These are phyloP conservation scores for Thymelicus sylvestris DNA, from an alignment of 2,888 invertebrate species.

Conservation along the genomic window DNA sequence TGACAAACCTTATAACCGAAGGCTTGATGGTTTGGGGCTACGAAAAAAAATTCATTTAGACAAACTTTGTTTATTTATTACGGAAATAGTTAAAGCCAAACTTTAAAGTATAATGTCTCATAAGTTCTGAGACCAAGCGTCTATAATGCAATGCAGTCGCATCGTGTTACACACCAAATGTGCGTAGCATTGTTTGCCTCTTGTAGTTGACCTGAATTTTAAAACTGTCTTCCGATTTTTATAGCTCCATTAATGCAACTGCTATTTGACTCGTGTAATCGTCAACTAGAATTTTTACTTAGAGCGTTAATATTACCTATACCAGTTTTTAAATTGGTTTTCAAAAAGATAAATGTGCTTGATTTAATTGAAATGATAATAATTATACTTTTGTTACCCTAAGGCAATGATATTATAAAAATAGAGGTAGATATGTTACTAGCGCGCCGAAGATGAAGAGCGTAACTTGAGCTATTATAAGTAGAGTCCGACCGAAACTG, in stretches of 20 bases:
- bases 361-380: too few species aligned
- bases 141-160: conserved; percentile 8
- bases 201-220: conserved; percentile 43
- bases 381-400: too few species aligned
- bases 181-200: conserved; percentile 40
- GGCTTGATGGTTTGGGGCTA: not conserved
- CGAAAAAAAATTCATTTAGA: not conserved
- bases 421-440: too few species aligned
- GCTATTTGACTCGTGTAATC: conserved; percentile 22
- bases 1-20: not conserved
- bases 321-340: too few species aligned
- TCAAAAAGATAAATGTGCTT: too few species aligned
- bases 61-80: not conserved
- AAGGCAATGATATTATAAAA: too few species aligned
- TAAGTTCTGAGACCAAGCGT: not conserved
- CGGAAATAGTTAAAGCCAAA: not conserved
- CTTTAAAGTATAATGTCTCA: not conserved
- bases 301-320: too few species aligned
- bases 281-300: not conserved
- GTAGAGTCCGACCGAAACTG: too few species aligned
- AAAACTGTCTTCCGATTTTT: conserved; percentile 44
- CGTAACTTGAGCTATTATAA: too few species aligned
- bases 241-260: conserved; percentile 42
- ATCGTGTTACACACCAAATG: conserved; percentile 31
- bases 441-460: too few species aligned